These are phyloP conservation scores for Aphelenchoides fujianensis DNA, from an alignment of 1,140 invertebrate species.

Conservation along the genomic window DNA sequence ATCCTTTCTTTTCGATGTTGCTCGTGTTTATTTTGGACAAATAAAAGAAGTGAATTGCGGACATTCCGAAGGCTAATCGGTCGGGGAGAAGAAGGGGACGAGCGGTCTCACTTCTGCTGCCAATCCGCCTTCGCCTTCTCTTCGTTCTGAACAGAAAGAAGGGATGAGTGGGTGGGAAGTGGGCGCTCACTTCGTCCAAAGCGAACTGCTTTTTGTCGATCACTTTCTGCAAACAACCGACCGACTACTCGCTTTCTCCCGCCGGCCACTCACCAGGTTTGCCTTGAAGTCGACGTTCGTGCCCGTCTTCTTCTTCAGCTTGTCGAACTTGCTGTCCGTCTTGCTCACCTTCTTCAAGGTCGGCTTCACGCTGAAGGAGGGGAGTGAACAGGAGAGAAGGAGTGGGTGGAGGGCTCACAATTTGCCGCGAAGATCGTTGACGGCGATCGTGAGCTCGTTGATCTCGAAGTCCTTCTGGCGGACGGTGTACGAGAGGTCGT, in stretches of 20 bases:
- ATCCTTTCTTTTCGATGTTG: not conserved
- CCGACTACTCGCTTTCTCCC: conserved; percentile 25
- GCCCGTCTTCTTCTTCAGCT: conserved; percentile 35
- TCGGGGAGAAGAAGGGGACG: not conserved
- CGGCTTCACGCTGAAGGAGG: conserved; percentile 76
- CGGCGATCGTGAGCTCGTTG: conserved; percentile 95
- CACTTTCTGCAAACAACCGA: conserved; percentile 91
- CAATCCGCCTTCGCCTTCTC: conserved; percentile 22
- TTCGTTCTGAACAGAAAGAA: conserved; percentile 26
- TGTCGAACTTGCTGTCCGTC: conserved; percentile 83
- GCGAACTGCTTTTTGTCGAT: conserved; percentile 99
- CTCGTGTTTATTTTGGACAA: no score
- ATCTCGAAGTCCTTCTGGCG: conserved; percentile 94
- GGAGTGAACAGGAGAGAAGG: not conserved
- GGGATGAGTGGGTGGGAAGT: conserved; percentile 22
- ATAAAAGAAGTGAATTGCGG: no score
- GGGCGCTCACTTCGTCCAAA: conserved; percentile 80
- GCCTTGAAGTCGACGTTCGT: conserved; percentile 90
- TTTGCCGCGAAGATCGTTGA: conserved; percentile 98
- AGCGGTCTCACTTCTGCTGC: conserved; percentile 32
- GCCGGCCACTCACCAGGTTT: conserved; percentile 69
- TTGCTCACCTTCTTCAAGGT: conserved; percentile 98
- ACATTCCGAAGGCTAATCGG: no score
- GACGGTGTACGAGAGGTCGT: conserved; percentile 92
- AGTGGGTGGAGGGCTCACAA: conserved; percentile 82